Conservation (phyloP, 2,113 vertebrate genomes). For the Hypanus sabinus region DNA sequence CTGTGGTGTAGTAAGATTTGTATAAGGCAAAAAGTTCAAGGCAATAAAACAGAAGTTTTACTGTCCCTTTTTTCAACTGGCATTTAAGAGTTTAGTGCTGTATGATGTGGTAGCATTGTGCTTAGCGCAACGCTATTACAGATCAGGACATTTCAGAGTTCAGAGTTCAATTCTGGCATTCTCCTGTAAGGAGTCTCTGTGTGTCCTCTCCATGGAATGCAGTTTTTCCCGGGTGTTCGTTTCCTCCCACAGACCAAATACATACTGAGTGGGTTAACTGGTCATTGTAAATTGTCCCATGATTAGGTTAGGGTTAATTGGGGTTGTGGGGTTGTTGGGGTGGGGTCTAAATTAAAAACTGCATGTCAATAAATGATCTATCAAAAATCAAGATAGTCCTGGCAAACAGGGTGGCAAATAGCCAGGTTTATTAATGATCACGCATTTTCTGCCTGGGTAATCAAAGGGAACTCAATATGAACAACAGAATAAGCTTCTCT, state of each 20-base stretch:
- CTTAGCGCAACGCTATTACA: no score
- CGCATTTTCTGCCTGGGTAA: neutral
- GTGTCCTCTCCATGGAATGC: no score
- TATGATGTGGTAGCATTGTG: neutral
- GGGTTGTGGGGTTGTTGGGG: no score
- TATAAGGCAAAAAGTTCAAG: neutral
- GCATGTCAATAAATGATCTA: neutral
- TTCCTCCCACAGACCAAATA: no score
- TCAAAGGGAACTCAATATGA: neutral
- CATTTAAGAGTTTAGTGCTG: neutral
- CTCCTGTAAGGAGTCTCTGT: no score
- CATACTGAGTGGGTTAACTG: no score
- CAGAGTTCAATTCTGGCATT: no score
- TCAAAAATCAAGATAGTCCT: neutral
- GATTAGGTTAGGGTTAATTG: no score
- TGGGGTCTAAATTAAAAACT: no score
- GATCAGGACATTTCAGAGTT: no score
- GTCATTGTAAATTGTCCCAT: no score
- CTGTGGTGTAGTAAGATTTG: neutral
- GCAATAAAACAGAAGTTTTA: neutral
- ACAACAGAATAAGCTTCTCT: neutral
- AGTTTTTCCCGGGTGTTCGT: no score
- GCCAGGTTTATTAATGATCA: neutral
- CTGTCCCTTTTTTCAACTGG: neutral
- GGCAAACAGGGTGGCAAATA: neutral